Evolutionary conservation across 2,888 invertebrate species (phyloP), one percentile per base, ranked within the genome.

Genomic region (Oithona nana): DNA sequence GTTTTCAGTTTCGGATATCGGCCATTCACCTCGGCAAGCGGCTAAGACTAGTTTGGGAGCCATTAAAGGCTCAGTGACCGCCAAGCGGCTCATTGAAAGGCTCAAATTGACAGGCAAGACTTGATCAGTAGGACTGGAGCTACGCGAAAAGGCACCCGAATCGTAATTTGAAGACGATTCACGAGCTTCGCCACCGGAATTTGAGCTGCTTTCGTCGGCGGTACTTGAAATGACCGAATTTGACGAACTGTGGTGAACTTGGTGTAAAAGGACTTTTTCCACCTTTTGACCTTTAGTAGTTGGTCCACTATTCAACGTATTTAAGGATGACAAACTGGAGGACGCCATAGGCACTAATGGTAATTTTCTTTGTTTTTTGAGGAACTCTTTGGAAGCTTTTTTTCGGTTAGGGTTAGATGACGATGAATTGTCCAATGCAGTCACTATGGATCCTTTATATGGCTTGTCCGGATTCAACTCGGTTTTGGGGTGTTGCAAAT

Each of bases 131-230:
- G 57, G 57, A 20, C 24, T 31, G 29, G 57, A 57, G 30, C 30
- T 57, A 20, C 57, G n/a, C 39, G 57, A 57, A 31, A 31, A 57
- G 30, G 57, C 57, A 31, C 31, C 57, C 4, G 57, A 57, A 31
- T 57, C 57, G 31, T 57, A 57, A 31, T 57, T 39, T 20, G 22
- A 20, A 2, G 54, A 20, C 20, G 22, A 20, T 16, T 22, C 26
- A 2, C 24, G 24, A 20, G 49, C n/a, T 49, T 49, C 49, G 26
- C 26, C 22, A 13, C 54, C 24, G 39, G 8, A 11, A 16, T 16
- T 16, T 11, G 39, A 11, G 39, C 8, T 54, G 54, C 26, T 26
- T 16, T 54, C 54, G 24, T 54, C 54, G 20, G 13, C 26, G 24
- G 54, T 24, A 56, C 26, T 26, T 6, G 57, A 57, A 30, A 57